Evolutionary conservation across 2,113 vertebrate genomes (phyloP), one percentile per base, ranked within the genome.

Genomic region (Carollia perspicillata): DNA sequence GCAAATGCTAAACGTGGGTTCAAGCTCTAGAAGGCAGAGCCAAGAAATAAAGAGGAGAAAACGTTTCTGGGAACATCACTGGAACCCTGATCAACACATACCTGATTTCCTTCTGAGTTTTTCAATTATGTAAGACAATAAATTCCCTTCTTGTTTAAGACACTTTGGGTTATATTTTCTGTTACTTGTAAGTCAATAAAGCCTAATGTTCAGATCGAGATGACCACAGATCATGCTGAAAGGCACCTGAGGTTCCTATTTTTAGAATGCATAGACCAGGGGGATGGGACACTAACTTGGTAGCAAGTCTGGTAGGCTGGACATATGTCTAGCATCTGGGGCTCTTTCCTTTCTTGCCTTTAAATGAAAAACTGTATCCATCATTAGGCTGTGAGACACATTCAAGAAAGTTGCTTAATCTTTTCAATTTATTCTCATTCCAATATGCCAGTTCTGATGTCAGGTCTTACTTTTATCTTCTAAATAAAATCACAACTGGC

Each of bases 381-480:
- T 35, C 26, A 44, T 77, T 65, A 58, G 40, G 55, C 66, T 12
- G 68, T 63, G 33, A 23, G 77, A 93, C 17, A 47, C 65, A 68
- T 49, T 68, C 33, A 79, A 68, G 40, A 30, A 87, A 72, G 3
- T 40, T 66, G 16, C 66, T 89, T 85, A 33, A 47, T 42, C 11
- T 72, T 94, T 63, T 51, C 8, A 23, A 42, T 42, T 71, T 90
- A 60, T 83, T 90, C 44, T 87, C 51, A 60, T 83, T 93, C 23
- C 78, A 44, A 40, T 44, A 49, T 40, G 8, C 6, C 40, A 58
- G n/a, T 58, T 79, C 33, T 74, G 20, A 49, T 84, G 85, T 63
- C 40, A 63, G 33, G 63, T 93, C 28, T 93, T 81, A 60, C 44
- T 84, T 84, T 58, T 91, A n/a, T 90, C 75, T 87, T 75, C 42